These are phyloP conservation scores for Lacerta viridis DNA, from an alignment of 2,797 vertebrate genomes.

Conservation along the genomic window DNA sequence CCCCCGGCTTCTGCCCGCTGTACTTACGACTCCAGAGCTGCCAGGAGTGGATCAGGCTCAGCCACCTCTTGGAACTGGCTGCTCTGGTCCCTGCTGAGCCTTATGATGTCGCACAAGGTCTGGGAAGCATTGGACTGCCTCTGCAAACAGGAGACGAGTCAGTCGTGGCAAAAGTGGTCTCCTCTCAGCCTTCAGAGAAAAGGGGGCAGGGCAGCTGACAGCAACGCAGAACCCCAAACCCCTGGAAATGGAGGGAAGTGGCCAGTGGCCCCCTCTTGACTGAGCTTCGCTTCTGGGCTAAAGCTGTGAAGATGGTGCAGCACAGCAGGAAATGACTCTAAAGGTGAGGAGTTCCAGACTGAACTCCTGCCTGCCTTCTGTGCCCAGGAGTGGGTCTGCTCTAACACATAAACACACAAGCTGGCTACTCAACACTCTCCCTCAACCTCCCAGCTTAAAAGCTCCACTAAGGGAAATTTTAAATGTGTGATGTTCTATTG, in stretches of 20 bases:
- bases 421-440: neutral
- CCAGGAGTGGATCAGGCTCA: slow-evolving; percentile 92
- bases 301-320: neutral
- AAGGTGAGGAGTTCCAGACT: neutral
- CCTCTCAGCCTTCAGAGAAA: neutral
- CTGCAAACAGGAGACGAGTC: slow-evolving; percentile 53
- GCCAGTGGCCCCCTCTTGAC: no score
- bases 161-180: neutral
- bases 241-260: neutral
- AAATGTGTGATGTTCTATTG: no score
- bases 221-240: neutral
- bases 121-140: slow-evolving; percentile 96
- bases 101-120: slow-evolving; percentile 95
- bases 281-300: neutral
- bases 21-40: slow-evolving; percentile 95
- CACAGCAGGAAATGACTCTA: no score
- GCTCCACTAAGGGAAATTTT: neutral
- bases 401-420: neutral
- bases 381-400: neutral
- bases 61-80: slow-evolving; percentile 90
- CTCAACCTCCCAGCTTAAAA: neutral
- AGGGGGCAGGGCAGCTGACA: no score
- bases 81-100: slow-evolving; percentile 96
- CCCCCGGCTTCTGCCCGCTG: neutral
- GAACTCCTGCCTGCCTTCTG: neutral